Evolutionary conservation across 2,113 vertebrate genomes (phyloP), one percentile per base, ranked within the genome.

Genomic region (Sporophila hypoxantha): DNA sequence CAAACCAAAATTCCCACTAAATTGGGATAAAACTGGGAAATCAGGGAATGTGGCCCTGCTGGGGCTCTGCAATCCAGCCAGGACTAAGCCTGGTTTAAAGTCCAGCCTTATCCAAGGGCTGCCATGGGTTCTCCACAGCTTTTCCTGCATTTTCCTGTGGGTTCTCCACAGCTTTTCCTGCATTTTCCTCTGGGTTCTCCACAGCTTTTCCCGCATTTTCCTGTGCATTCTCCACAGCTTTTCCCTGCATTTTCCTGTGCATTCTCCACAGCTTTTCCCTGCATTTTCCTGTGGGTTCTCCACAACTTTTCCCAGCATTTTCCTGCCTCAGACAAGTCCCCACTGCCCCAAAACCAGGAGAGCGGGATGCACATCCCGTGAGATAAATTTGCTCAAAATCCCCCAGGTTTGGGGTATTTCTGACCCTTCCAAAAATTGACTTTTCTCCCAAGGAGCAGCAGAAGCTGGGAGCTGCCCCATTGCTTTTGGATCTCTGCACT

Each of bases 11-110:
- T 37, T 52, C 82, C 64, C 2, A 0, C 39, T 44, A 5, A n/a
- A 55, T 6, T 9, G 49, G 41, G 66, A 73, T 41, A 23, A 70
- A 68, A 42, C 0, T 0, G 2, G 46, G 21, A 23, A 5, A 6
- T 0, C 5, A 26, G 82, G 26, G 36, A 66, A 16, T 0, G 2
- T 0, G 12, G 27, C 5, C 15, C 11, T 1, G 0, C 49, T 8
- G 0, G 5, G 64, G 67, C 30, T 11, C 61, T 5, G 16, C 25
- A 53, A 3, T 9, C 39, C 1, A 0, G 30, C 70, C 14, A 7
- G 68, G 61, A 32, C 15, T 17, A 7, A 68, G 37, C n/a, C 46
- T 23, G 14, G 18, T 6, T 53, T 22, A 20, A 49, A 9, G 41
- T 61, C 59, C 16, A 0, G 46, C 41, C 0, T 29, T 6, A 39